Percentiles rank a stretch among this genome's conserved stretches.
Evolutionary conservation across 2,888 invertebrate genomes (phyloP).

Genomic region (Bombyx huttoni): DNA sequence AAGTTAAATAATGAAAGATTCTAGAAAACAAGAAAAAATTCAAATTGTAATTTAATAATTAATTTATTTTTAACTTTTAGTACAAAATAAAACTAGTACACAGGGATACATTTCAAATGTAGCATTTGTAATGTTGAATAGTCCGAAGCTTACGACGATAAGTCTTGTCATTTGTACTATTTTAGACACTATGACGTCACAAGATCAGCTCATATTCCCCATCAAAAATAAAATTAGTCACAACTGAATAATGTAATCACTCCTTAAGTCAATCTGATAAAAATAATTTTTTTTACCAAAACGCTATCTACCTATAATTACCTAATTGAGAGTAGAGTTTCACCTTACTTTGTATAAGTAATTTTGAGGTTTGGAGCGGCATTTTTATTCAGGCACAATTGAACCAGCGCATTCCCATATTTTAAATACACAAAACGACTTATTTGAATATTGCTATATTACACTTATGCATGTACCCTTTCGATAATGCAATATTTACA

Average conservation of each 20-base stretch:
- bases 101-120: slow-evolving; percentile 74
- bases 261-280: slow-evolving; percentile 50
- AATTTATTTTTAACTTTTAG: slow-evolving; percentile 73
- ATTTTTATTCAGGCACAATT: slow-evolving; percentile 68
- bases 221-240: slow-evolving; percentile 57
- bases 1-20: background rate
- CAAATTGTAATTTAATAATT: slow-evolving; percentile 40
- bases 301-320: slow-evolving; percentile 46
- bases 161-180: slow-evolving; percentile 75
- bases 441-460: slow-evolving; percentile 4
- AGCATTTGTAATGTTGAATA: slow-evolving; percentile 72
- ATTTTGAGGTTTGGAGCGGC: slow-evolving; percentile 72
- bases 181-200: slow-evolving; percentile 72
- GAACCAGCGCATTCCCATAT: slow-evolving; percentile 65
- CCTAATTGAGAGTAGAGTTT: slow-evolving; percentile 44
- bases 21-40: background rate
- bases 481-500: slow-evolving; percentile 1
- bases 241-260: slow-evolving; percentile 71
- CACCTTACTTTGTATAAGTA: slow-evolving; percentile 55
- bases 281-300: slow-evolving; percentile 39
- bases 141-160: slow-evolving; percentile 73
- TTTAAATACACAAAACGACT: slow-evolving; percentile 51
- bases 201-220: slow-evolving; percentile 65
- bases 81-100: slow-evolving; percentile 75
- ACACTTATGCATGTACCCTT: background rate